Percentiles rank a stretch among this genome's conserved stretches.
phyloP scores from a whole-genome alignment of 92 coral and sea anemone species.

The Bergia puertoricense region DNA sequence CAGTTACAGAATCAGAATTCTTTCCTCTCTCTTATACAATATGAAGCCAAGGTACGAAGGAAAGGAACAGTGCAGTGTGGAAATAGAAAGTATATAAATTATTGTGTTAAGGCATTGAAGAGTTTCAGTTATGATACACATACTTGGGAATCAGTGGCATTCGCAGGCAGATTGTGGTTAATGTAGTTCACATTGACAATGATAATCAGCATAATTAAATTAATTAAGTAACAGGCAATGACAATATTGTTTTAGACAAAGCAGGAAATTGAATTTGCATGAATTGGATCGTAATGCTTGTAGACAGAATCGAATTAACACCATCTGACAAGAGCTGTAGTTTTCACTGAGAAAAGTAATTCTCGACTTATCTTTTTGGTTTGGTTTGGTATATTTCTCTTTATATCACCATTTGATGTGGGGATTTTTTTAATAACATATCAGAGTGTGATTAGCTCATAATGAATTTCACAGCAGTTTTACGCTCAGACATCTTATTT shows the following conservation, averaged over 20 bases:
- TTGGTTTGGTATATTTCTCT: not conserved
- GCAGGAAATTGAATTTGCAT: not conserved
- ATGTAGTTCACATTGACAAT: not conserved
- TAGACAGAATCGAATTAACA: not conserved
- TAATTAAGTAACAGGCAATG: not conserved
- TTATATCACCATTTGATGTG: not conserved
- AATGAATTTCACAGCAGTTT: too few species aligned
- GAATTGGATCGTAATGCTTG: not conserved
- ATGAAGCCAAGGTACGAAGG: not conserved
- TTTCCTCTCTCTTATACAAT: not conserved
- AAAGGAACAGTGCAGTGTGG: not conserved
- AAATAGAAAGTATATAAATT: not conserved
- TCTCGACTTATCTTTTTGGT: too few species aligned
- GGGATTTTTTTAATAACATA: too few species aligned
- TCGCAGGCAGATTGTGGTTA: not conserved
- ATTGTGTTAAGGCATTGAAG: not conserved
- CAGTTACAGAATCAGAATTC: slow-evolving; percentile 3
- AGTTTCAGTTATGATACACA: not conserved
- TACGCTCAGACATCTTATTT: not conserved
- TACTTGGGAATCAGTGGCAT: not conserved
- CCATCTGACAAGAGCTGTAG: not conserved
- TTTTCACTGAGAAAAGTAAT: not conserved
- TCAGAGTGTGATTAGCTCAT: too few species aligned
- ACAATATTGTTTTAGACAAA: not conserved
- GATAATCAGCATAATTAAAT: not conserved